Evolutionary conservation across 2,113 vertebrate species (phyloP), one percentile per base, ranked within the genome.

Genomic region (Pogona vitticeps): DNA sequence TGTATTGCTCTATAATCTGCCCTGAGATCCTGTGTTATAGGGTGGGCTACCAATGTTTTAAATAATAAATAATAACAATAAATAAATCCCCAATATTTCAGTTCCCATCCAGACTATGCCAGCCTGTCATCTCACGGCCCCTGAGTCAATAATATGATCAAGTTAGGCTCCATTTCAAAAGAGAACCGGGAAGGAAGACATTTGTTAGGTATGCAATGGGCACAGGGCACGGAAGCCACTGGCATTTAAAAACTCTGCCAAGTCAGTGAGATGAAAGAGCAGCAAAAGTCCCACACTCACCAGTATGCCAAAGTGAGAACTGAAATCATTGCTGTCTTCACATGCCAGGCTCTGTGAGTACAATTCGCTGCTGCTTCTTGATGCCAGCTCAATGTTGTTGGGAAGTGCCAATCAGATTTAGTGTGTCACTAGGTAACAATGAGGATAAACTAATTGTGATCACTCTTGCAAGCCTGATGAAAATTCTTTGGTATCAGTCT

Each of bases 201-300:
- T 14, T 82, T 88, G 86, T 88, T 88, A 89, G 85, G 89, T 88
- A 82, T 72, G n/a, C 33, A 52, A 86, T 68, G 87, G 26, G 80
- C 84, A 33, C 31, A 0, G 0, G 76, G 77, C 83, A 17, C 58
- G 65, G 0, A 0, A 0, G 76, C 63, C 83, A 38, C 46, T 82
- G 0, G 2, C 10, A 90, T 85, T 3, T 63, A 0, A 76, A 65
- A 83, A 38, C 85, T 0, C 1, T 80, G 93, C 92, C 91, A 89
- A 86, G 75, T 2, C 1, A 0, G 14, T 52, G 76, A 91, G 73
- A 87, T 38, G 68, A 1, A 70, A 17, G 17, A 42, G 82, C 26
- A 28, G 52, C 76, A 86, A 31, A 18, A 89, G 61, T 31, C 58
- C 88, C 84, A 14, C 8, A 70, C 80, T 88, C 4, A 76, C 90